Evolutionary conservation across 2,797 vertebrate species (phyloP).

Genomic region (Phoebastria nigripes): DNA sequence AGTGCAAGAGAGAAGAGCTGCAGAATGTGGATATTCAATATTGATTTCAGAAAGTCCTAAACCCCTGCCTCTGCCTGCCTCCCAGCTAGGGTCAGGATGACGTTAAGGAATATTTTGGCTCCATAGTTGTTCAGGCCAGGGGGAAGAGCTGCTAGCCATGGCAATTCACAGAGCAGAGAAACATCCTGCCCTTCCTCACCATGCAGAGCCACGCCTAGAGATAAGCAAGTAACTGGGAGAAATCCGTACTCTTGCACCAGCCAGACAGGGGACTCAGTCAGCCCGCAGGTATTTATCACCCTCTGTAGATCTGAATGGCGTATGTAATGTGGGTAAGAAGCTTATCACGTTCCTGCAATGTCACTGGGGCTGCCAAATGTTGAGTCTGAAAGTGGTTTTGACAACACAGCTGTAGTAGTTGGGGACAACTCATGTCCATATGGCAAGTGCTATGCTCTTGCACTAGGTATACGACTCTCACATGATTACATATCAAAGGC

Average conservation of each 20-base stretch:
- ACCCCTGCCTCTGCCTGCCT: not conserved
- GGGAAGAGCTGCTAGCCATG: not conserved
- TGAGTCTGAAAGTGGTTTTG: not conserved
- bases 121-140: not conserved
- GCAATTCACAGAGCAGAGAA: not conserved
- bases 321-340: not conserved
- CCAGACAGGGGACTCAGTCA: not conserved
- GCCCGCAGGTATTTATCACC: not conserved
- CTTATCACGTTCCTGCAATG: not conserved
- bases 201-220: not conserved
- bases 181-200: not conserved
- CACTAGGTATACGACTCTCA: not conserved
- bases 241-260: not conserved
- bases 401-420: not conserved
- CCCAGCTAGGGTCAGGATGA: not conserved
- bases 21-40: not conserved
- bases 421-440: not conserved
- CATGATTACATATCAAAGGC: not conserved
- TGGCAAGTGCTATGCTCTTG: not conserved
- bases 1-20: not conserved
- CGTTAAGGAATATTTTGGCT: not conserved
- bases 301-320: not conserved
- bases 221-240: not conserved
- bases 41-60: not conserved
- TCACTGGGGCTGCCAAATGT: not conserved